phyloP scores from a whole-genome alignment of 2,797 vertebrate species.

The Cynodonichthys magdalenae region DNA sequence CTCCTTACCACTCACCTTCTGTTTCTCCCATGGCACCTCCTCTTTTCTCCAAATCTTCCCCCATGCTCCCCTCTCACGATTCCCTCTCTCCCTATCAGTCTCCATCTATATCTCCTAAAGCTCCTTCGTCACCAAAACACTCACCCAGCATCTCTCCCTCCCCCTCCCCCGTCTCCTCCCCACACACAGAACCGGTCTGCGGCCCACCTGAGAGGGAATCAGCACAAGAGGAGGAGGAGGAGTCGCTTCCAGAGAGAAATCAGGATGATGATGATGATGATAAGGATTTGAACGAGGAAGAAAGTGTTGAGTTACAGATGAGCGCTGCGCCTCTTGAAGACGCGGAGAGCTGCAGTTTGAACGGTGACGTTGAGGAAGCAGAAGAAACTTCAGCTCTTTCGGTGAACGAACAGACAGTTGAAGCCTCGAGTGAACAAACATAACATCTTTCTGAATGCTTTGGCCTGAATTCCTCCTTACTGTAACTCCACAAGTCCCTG shows the following conservation, averaged over 20 bases:
- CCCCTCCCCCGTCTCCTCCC: conserved; percentile 55
- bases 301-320: conserved; percentile 61
- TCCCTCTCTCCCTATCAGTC: conserved; percentile 64
- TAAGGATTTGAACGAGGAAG: conserved; percentile 10
- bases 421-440: conserved; percentile 6
- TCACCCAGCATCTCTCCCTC: conserved; percentile 41
- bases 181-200: conserved; percentile 58
- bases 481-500: too few relatives aligned
- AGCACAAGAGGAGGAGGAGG: conserved; percentile 24
- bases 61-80: conserved; percentile 18
- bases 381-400: conserved; percentile 53
- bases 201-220: conserved; percentile 50
- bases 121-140: conserved; percentile 17
- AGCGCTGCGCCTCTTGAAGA: conserved; percentile 74
- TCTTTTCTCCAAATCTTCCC: conserved; percentile 46
- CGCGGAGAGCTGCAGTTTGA: conserved; percentile 79
- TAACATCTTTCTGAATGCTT: background rate
- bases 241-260: background rate
- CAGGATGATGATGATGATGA: conserved; percentile 4
- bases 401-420: conserved; percentile 26
- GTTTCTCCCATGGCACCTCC: conserved; percentile 24
- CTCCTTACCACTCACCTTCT: conserved; percentile 39
- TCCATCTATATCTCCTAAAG: conserved; percentile 51
- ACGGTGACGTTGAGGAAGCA: conserved; percentile 78
- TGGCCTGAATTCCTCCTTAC: too few relatives aligned